phyloP scores from a whole-genome alignment of 2,888 invertebrate genomes.

The Scaptomyza caliginosa region DNA sequence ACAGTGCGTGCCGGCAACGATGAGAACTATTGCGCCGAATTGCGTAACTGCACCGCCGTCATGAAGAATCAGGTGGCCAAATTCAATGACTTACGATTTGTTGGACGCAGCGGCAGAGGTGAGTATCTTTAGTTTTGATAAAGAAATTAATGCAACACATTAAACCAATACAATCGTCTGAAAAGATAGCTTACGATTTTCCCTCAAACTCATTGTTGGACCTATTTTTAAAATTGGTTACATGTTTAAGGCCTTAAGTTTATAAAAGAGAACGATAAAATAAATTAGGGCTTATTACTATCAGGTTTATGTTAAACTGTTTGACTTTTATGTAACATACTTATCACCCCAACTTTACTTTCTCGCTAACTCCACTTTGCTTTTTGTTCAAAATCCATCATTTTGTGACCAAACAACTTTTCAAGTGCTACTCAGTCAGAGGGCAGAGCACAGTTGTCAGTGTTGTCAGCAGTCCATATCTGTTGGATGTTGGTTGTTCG shows the following conservation, averaged over 20 bases:
- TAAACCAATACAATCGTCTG: too few relatives aligned
- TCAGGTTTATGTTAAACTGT: background rate
- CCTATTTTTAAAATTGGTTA: too few relatives aligned
- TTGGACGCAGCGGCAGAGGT: constrained; percentile 99
- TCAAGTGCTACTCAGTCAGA: constrained; percentile 35
- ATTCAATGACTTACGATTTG: constrained; percentile 99
- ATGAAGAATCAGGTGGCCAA: constrained; percentile 99
- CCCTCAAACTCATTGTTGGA: too few relatives aligned
- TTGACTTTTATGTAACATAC: background rate
- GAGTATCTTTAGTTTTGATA: constrained; percentile 83
- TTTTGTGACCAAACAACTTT: constrained; percentile 38
- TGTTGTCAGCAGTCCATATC: background rate
- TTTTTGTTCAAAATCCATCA: constrained; percentile 26
- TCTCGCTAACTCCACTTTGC: constrained; percentile 1
- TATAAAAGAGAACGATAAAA: too few relatives aligned
- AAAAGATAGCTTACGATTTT: too few relatives aligned
- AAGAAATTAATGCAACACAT: too few relatives aligned
- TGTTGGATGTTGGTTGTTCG: constrained; percentile 15
- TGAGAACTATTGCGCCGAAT: constrained; percentile 98
- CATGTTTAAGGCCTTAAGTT: too few relatives aligned
- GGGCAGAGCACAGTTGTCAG: constrained; percentile 9
- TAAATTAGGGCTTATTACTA: too few relatives aligned
- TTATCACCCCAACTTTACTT: background rate
- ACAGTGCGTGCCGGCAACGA: constrained; percentile 98
- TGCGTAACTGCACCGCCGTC: constrained; percentile 96